Conservation (phyloP, 2,113 vertebrate genomes). For the Mus musculus region GRCm39 chr1:83140001-83140500, state of each 20-base stretch:
- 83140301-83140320: neutral
- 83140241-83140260: neutral
- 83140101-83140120: neutral
- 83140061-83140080: neutral
- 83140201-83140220: neutral
- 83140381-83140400: neutral
- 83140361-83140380: neutral
- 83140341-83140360: neutral
- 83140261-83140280: no score
- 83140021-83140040: neutral
- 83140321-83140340: neutral
- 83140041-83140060: no score
- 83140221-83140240: neutral
- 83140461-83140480: neutral
- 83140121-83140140: neutral
- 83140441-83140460: neutral
- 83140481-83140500: neutral
- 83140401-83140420: neutral
- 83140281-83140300: neutral
- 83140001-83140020: neutral
- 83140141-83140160: neutral
- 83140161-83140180: neutral
- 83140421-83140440: neutral
- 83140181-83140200: neutral
- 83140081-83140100: accelerated